Conservation (phyloP, 2,113 vertebrate genomes). For the Erinaceus europaeus region DNA sequence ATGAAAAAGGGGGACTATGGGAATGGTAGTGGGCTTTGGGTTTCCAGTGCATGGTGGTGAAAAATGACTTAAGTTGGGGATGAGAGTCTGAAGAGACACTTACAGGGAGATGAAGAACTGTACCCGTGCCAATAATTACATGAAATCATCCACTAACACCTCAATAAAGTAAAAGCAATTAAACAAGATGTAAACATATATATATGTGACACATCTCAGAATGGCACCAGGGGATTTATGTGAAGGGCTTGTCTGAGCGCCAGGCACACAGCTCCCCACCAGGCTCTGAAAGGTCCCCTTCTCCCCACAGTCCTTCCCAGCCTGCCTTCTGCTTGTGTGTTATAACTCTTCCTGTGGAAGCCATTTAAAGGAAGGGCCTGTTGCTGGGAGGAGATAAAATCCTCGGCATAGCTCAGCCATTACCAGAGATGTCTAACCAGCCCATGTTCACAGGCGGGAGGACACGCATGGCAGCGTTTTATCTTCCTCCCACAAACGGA, state of each 20-base stretch:
- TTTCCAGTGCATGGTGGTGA: no score
- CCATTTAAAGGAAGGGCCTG: slow-evolving; percentile 37
- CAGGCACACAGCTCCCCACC: no score
- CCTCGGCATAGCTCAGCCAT: slow-evolving; percentile 38
- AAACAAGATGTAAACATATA: no score
- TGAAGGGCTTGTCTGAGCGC: not conserved
- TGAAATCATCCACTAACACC: no score
- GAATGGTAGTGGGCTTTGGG: no score
- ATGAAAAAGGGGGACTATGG: no score
- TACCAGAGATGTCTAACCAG: slow-evolving; percentile 9
- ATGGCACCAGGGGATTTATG: not conserved
- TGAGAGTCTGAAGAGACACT: no score
- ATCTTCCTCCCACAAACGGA: slow-evolving; percentile 30
- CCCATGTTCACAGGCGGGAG: not conserved
- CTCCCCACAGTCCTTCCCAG: not conserved
- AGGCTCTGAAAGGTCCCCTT: not conserved
- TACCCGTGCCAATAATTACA: no score
- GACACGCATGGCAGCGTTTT: slow-evolving; percentile 50
- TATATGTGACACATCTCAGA: no score
- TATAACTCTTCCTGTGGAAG: not conserved
- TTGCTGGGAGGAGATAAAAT: slow-evolving; percentile 58
- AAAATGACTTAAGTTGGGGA: no score
- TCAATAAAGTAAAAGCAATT: no score
- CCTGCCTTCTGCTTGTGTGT: not conserved
- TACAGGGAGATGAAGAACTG: no score